A percentile compares a stretch with the other conserved stretches of the same genome.
phyloP scores from a whole-genome alignment of 2,888 invertebrate genomes.

The Drosophila tanythrix region DNA sequence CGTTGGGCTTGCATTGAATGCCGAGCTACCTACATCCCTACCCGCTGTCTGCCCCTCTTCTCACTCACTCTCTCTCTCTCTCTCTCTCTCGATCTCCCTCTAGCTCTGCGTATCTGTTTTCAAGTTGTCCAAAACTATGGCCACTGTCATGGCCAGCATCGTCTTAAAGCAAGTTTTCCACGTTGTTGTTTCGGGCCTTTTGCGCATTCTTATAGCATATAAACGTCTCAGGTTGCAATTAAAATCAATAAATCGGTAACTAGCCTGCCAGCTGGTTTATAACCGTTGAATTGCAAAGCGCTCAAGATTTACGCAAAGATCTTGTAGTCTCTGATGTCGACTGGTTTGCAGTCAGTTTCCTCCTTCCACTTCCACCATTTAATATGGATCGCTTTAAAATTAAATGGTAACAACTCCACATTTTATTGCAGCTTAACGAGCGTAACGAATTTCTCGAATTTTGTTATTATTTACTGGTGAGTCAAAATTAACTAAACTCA shows the following conservation, averaged over 20 bases:
- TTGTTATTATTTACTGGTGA: conserved; percentile 31
- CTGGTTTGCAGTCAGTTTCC: conserved; percentile 20
- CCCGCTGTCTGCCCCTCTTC: neutral
- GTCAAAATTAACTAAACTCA: neutral
- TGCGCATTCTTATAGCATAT: conserved; percentile 77
- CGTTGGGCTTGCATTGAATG: conserved; percentile 29
- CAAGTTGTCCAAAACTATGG: conserved; percentile 70
- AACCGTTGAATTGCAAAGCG: conserved; percentile 58
- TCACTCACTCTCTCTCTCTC: neutral
- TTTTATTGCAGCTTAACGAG: conserved; percentile 63
- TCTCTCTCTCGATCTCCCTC: neutral
- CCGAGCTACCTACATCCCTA: conserved; percentile 6
- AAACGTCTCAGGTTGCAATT: conserved; percentile 84
- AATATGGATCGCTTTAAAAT: conserved; percentile 48
- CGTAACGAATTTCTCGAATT: conserved; percentile 22
- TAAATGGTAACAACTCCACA: conserved; percentile 63
- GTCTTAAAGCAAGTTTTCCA: conserved; percentile 24
- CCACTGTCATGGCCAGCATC: conserved; percentile 54
- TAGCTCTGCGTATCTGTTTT: conserved; percentile 58
- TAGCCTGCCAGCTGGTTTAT: conserved; percentile 80
- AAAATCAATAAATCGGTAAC: conserved; percentile 82
- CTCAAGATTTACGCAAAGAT: conserved; percentile 49
- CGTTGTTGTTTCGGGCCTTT: conserved; percentile 62
- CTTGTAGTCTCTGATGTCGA: conserved; percentile 26
- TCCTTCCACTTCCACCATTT: conserved; percentile 13